Percentiles rank a stretch among this genome's conserved stretches.
phyloP scores from a whole-genome alignment of 2,888 invertebrate genomes.

The Orthonevra nobilis region DNA sequence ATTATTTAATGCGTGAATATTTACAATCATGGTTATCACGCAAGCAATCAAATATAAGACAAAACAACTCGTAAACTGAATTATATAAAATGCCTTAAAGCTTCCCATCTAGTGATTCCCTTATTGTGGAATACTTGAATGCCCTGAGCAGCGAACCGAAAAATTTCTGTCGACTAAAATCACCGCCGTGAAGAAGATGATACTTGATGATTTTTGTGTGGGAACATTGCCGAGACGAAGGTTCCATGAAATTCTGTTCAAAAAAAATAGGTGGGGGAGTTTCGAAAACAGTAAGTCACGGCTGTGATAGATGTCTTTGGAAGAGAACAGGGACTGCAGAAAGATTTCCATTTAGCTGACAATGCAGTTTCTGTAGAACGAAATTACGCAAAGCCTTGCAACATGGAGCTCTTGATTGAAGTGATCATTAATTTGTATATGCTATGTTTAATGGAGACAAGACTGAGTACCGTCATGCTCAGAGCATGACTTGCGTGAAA shows the following conservation, averaged over 20 bases:
- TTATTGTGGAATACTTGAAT: too few relatives aligned
- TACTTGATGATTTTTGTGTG: constrained; percentile 21
- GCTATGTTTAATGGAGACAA: too few relatives aligned
- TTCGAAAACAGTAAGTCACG: constrained; percentile 51
- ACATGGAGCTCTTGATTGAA: background rate
- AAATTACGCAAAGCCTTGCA: background rate
- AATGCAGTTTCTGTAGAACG: background rate
- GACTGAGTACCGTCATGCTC: too few relatives aligned
- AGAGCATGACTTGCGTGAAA: too few relatives aligned
- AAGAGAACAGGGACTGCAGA: constrained; percentile 47
- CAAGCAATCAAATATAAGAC: constrained; percentile 15
- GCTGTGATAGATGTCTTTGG: constrained; percentile 32
- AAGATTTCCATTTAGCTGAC: constrained; percentile 46
- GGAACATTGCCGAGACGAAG: constrained; percentile 29
- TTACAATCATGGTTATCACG: constrained; percentile 17
- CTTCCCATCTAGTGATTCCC: too few relatives aligned
- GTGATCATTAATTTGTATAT: too few relatives aligned
- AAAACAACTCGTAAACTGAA: too few relatives aligned
- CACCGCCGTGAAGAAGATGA: constrained; percentile 60
- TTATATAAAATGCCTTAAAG: too few relatives aligned
- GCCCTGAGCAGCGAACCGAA: constrained; percentile 35
- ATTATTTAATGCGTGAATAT: constrained; percentile 21
- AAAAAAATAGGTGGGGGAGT: background rate
- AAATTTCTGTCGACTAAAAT: constrained; percentile 45
- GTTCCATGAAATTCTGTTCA: background rate